Evolutionary conservation across 2,797 vertebrate species (phyloP).

Genomic region (Limosa lapponica): DNA sequence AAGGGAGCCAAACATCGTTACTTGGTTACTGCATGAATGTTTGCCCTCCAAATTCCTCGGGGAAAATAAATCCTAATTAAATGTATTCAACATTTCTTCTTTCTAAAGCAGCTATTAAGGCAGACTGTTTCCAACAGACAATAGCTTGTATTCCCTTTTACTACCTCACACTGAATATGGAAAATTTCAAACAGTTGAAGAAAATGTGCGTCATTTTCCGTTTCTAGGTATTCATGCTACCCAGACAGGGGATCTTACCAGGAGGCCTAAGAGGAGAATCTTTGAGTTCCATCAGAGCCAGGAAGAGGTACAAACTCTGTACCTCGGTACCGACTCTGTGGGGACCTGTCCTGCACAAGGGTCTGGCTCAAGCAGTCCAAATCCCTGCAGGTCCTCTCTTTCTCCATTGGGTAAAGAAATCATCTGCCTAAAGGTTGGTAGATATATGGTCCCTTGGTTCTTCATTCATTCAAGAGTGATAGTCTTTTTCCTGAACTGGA

Average conservation of each 20-base stretch:
- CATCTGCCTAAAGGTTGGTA: background rate
- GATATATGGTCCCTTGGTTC: background rate
- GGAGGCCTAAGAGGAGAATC: background rate
- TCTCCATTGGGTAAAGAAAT: background rate
- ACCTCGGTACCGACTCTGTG: background rate
- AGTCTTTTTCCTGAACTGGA: background rate
- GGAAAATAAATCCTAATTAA: background rate
- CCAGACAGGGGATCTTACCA: background rate
- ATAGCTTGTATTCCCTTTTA: background rate
- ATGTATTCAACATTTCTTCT: background rate
- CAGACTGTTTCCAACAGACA: background rate
- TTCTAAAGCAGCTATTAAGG: background rate
- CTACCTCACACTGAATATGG: background rate
- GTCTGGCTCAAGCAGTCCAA: background rate
- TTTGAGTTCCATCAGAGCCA: background rate
- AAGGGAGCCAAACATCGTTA: background rate
- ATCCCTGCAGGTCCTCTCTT: background rate
- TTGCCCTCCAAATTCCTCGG: background rate
- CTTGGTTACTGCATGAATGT: accelerated
- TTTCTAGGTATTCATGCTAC: background rate
- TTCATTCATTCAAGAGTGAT: background rate
- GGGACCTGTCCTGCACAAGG: background rate
- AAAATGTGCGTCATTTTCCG: background rate
- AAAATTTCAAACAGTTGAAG: background rate
- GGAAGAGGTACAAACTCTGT: background rate